These are phyloP conservation scores for Sphaeridia pumilis DNA, from an alignment of 2,888 invertebrate genomes.

Conservation along the genomic window DNA sequence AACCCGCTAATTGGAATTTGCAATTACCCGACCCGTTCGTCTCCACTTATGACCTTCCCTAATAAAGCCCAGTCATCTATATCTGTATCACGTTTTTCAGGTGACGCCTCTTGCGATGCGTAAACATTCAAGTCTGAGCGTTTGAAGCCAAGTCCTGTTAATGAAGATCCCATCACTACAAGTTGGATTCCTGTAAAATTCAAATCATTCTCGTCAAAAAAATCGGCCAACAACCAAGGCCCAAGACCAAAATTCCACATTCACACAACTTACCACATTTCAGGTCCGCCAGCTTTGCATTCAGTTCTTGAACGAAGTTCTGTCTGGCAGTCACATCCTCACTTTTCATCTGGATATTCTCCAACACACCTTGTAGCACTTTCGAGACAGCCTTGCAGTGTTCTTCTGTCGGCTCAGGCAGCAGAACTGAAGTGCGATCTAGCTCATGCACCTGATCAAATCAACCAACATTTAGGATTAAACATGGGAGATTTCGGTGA, in stretches of 20 bases:
- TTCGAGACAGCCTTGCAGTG: background rate
- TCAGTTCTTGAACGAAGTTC: too few relatives aligned
- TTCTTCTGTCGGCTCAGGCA: background rate
- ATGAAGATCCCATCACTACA: conserved; percentile 41
- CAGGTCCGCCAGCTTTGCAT: too few relatives aligned
- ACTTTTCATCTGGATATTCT: too few relatives aligned
- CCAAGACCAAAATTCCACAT: too few relatives aligned
- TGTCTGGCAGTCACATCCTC: too few relatives aligned
- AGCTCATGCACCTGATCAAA: background rate
- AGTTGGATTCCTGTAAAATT: conserved; percentile 36
- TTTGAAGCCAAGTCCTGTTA: conserved; percentile 40
- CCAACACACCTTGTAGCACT: too few relatives aligned
- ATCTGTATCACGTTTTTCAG: background rate
- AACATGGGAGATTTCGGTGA: too few relatives aligned
- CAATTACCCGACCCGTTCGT: background rate
- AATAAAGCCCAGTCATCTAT: background rate
- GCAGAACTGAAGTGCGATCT: background rate
- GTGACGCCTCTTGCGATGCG: background rate
- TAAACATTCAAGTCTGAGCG: conserved; percentile 41
- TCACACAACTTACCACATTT: too few relatives aligned
- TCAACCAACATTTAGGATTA: too few relatives aligned
- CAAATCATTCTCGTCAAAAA: too few relatives aligned
- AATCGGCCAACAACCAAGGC: too few relatives aligned
- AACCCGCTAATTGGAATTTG: background rate
- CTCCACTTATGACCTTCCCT: background rate